Evolutionary conservation across 2,113 vertebrate species (phyloP).

Genomic region (Nibea albiflora): DNA sequence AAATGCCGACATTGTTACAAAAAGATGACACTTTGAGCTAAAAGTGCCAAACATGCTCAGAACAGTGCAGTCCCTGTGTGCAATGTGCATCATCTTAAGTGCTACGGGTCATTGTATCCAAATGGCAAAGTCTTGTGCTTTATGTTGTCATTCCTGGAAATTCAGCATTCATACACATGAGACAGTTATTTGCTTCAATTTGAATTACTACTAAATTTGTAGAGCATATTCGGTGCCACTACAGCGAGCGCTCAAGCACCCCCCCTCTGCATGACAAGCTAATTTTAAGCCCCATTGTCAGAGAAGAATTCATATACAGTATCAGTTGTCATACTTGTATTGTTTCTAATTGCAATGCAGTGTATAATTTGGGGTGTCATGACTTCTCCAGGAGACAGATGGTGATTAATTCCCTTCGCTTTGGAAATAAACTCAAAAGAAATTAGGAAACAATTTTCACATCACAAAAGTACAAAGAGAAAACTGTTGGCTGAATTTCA

Average conservation of each 20-base stretch:
- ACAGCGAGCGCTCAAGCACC: not conserved
- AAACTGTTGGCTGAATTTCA: not conserved
- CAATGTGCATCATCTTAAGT: not conserved
- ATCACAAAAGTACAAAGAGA: slow-evolving; percentile 15
- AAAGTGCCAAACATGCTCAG: too few species aligned
- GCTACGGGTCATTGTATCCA: not conserved
- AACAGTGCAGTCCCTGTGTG: not conserved
- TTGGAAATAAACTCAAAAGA: slow-evolving; percentile 3
- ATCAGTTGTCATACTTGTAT: slow-evolving; percentile 63
- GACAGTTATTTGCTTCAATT: slow-evolving; percentile 3
- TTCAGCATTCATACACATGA: not conserved
- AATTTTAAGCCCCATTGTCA: slow-evolving; percentile 38
- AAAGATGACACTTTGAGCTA: too few species aligned
- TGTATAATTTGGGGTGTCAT: slow-evolving; percentile 63
- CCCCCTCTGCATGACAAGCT: slow-evolving; percentile 20
- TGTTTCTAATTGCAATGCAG: slow-evolving; percentile 66
- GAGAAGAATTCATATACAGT: slow-evolving; percentile 29
- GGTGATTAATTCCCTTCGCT: slow-evolving; percentile 47
- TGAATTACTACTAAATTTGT: not conserved
- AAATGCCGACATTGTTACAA: too few species aligned
- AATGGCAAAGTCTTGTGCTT: not conserved
- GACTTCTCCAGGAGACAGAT: slow-evolving; percentile 61
- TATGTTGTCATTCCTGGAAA: not conserved
- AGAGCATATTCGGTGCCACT: not conserved
- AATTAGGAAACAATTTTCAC: slow-evolving; percentile 22